phyloP scores from a whole-genome alignment of 2,797 vertebrate genomes.

The Sebastiscus tertius region DNA sequence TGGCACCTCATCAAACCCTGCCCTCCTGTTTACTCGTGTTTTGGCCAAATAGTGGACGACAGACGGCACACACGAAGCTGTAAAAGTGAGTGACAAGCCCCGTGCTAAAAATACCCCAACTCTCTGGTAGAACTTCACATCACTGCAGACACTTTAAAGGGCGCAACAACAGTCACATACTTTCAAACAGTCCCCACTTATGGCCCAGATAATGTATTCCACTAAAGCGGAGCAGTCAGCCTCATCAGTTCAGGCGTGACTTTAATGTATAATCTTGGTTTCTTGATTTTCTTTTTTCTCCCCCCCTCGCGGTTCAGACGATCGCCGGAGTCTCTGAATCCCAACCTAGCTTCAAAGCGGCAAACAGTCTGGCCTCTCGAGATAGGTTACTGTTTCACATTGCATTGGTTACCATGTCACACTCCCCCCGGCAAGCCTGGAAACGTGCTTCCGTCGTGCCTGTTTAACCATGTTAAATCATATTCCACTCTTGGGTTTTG shows the following conservation, averaged over 20 bases:
- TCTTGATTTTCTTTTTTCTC: slow-evolving; percentile 10
- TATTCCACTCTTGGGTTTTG: slow-evolving; percentile 60
- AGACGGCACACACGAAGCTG: not conserved
- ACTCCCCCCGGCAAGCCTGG: slow-evolving; percentile 31
- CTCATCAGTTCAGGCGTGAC: slow-evolving; percentile 55
- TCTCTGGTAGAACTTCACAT: not conserved
- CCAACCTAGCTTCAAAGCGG: slow-evolving; percentile 56
- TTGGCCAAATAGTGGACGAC: not conserved
- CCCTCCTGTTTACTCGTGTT: slow-evolving; percentile 18
- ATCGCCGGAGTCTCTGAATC: slow-evolving; percentile 43
- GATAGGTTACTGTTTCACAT: slow-evolving; percentile 65
- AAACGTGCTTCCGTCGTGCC: slow-evolving; percentile 52
- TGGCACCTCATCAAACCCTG: slow-evolving; percentile 34
- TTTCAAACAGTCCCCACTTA: slow-evolving; percentile 32
- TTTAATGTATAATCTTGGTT: slow-evolving; percentile 53
- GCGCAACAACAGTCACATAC: not conserved
- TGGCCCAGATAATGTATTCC: slow-evolving; percentile 47
- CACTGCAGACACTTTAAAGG: slow-evolving; percentile 17
- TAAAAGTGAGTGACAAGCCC: slow-evolving; percentile 28
- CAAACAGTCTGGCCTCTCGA: slow-evolving; percentile 50
- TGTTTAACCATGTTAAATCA: slow-evolving; percentile 60
- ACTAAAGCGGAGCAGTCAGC: slow-evolving; percentile 34
- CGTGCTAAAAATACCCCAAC: slow-evolving; percentile 27
- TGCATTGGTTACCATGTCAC: slow-evolving; percentile 48
- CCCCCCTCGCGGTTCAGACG: slow-evolving; percentile 3